Conservation (phyloP, 2,797 vertebrate genomes). For the Phoeniculus purpureus region DNA sequence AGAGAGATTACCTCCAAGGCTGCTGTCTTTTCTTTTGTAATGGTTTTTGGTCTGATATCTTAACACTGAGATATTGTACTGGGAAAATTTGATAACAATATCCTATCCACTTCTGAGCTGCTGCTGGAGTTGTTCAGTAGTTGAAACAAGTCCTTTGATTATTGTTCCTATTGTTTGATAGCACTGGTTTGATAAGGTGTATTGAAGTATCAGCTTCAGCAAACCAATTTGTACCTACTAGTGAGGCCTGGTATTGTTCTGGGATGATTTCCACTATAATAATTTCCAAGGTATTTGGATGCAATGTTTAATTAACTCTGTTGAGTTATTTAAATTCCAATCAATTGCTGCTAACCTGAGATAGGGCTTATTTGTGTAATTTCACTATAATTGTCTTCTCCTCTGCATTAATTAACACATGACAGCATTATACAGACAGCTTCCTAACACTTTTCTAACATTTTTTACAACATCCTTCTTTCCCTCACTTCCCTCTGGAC, state of each 20-base stretch:
- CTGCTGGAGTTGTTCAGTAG: not conserved
- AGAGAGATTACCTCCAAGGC: not conserved
- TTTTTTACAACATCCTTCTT: slow-evolving; percentile 30
- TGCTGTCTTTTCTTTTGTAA: not conserved
- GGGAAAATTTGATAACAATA: slow-evolving; percentile 1
- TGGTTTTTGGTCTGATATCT: not conserved
- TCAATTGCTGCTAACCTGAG: slow-evolving; percentile 54
- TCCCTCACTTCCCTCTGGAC: slow-evolving; percentile 35
- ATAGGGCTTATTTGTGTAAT: slow-evolving; percentile 57
- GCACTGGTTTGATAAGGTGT: slow-evolving; percentile 18
- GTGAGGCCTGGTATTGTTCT: not conserved
- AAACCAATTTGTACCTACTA: slow-evolving; percentile 5
- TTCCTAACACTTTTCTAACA: slow-evolving; percentile 39
- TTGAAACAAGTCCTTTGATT: slow-evolving; percentile 23
- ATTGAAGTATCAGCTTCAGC: not conserved
- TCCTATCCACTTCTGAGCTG: not conserved
- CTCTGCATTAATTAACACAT: slow-evolving; percentile 63
- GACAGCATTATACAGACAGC: slow-evolving; percentile 52
- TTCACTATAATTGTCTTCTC: slow-evolving; percentile 36
- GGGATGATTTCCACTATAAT: not conserved
- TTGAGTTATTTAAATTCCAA: slow-evolving; percentile 16
- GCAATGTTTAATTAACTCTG: slow-evolving; percentile 53
- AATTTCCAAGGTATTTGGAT: slow-evolving; percentile 32
- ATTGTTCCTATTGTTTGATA: not conserved
- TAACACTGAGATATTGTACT: not conserved